A percentile compares a stretch with the other conserved stretches of the same genome.
phyloP scores from a whole-genome alignment of 2,797 vertebrate genomes.

The Sardinella longiceps region DNA sequence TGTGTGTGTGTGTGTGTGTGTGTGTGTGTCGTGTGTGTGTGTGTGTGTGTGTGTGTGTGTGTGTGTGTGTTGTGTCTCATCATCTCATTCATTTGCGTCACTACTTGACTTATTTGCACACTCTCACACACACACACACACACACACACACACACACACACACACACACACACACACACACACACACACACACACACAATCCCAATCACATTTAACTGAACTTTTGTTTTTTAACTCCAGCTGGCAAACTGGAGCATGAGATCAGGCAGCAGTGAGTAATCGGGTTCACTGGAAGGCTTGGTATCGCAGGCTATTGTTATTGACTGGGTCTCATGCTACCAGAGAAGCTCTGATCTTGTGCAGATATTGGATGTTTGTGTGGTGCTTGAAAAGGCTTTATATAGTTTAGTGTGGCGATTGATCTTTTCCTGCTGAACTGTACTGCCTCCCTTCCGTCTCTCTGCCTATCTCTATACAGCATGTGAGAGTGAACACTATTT shows the following conservation, averaged over 20 bases:
- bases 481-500: not conserved
- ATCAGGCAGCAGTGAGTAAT: not conserved
- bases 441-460: not conserved
- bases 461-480: not conserved
- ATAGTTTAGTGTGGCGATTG: constrained; percentile 6
- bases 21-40: not conserved
- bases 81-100: too few relatives aligned
- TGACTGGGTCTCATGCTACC: not conserved
- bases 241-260: not conserved
- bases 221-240: too few relatives aligned
- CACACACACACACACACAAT: too few relatives aligned
- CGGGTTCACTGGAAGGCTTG: not conserved
- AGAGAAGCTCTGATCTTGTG: not conserved
- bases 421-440: too few relatives aligned
- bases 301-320: not conserved
- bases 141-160: too few relatives aligned
- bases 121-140: too few relatives aligned
- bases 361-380: not conserved
- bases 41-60: not conserved
- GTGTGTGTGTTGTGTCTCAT: too few relatives aligned
- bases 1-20: not conserved
- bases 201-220: too few relatives aligned
- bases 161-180: too few relatives aligned
- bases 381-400: not conserved
- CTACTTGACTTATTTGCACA: too few relatives aligned